phyloP scores from a whole-genome alignment of 2,113 vertebrate species.

The Panthera uncia region DNA sequence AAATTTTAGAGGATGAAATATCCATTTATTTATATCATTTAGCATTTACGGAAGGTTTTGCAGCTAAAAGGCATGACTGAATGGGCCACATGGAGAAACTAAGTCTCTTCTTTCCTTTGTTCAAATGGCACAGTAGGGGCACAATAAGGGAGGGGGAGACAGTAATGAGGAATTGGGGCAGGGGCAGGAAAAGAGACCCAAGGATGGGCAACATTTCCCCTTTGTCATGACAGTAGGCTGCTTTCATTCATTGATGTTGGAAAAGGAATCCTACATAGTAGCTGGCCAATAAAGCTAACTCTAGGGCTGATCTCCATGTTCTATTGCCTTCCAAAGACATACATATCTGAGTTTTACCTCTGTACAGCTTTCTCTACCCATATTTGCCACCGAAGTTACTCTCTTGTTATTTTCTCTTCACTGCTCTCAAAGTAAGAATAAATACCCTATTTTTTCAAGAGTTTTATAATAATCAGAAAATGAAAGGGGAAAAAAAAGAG shows the following conservation, averaged over 20 bases:
- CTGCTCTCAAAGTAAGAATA: not conserved
- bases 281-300: not conserved
- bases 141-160: not conserved
- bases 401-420: not conserved
- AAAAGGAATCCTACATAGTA: not conserved
- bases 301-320: not conserved
- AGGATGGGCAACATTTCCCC: not conserved
- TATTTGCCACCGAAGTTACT: not conserved
- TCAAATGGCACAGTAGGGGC: not conserved
- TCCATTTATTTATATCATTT: not conserved
- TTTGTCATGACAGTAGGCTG: not conserved
- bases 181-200: not conserved
- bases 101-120: not conserved
- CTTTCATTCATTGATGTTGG: not conserved
- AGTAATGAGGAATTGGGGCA: not conserved
- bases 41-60: not conserved
- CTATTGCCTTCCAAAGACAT: not conserved
- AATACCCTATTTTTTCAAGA: not conserved
- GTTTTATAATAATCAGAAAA: not conserved
- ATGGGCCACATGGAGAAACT: not conserved
- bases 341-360: not conserved
- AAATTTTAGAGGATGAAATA: not conserved
- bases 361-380: not conserved
- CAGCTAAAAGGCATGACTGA: not conserved
- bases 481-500: not conserved